phyloP scores from a whole-genome alignment of 1,140 invertebrate species.

The Homarus americanus region DNA sequence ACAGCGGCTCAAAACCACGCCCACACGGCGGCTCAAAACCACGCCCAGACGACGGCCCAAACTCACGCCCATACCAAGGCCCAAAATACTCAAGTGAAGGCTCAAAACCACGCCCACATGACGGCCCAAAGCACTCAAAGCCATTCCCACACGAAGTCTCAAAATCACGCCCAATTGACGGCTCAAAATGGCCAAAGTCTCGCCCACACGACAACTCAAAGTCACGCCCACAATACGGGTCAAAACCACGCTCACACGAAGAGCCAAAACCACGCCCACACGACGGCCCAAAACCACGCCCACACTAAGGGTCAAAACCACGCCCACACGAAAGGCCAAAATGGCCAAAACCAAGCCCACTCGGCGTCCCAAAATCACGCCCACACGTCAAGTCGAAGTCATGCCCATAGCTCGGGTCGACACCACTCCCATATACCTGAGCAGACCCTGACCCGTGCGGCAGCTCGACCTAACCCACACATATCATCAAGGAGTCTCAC shows the following conservation, averaged over 20 bases:
- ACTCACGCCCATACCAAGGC: conserved; percentile 2
- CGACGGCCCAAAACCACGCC: neutral
- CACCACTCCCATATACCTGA: neutral
- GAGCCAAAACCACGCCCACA: neutral
- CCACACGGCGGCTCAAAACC: neutral
- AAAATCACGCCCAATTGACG: neutral
- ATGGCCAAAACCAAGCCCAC: neutral
- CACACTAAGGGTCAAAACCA: neutral
- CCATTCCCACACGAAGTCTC: neutral
- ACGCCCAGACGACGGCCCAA: conserved; percentile 11
- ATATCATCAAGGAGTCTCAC: conserved; percentile 33
- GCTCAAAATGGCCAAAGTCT: neutral
- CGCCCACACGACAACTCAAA: conserved; percentile 15
- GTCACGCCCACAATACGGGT: neutral
- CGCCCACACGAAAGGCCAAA: conserved; percentile 14
- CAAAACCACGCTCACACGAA: neutral
- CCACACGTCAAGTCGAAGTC: neutral
- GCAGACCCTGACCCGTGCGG: neutral
- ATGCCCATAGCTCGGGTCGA: neutral
- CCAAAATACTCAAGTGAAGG: neutral
- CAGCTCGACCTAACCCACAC: neutral
- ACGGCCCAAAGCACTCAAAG: neutral
- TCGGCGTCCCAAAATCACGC: neutral
- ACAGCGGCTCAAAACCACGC: neutral
- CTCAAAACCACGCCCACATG: neutral